phyloP scores from a whole-genome alignment of 2,797 vertebrate species.

The Poeciliopsis paucimaculata region DNA sequence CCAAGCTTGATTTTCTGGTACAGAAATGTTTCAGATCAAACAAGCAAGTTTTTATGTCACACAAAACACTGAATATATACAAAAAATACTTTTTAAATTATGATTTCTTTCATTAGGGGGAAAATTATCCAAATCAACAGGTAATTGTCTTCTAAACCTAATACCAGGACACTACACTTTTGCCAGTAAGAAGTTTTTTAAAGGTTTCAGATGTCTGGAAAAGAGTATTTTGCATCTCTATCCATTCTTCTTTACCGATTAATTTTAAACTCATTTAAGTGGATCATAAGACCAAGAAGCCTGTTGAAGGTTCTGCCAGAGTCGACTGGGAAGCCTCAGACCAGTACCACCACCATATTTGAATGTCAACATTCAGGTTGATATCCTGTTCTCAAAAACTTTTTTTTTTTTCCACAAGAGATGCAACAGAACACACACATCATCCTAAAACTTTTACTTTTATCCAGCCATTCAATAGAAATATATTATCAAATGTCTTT shows the following conservation, averaged over 20 bases:
- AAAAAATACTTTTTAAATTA: not conserved
- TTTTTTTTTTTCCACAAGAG: not conserved
- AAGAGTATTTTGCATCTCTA: not conserved
- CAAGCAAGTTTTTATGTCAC: not conserved
- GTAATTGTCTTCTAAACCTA: not conserved
- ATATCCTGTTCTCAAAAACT: not conserved
- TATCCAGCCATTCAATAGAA: not conserved
- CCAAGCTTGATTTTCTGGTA: not conserved
- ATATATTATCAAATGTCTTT: not conserved
- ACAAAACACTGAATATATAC: not conserved
- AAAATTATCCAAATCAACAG: not conserved
- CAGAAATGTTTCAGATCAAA: not conserved
- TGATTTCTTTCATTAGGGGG: not conserved
- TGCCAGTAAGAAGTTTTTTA: not conserved
- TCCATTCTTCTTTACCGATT: not conserved
- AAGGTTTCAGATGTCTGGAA: not conserved
- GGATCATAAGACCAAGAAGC: not conserved
- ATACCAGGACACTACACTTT: not conserved
- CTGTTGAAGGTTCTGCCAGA: not conserved
- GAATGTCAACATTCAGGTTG: not conserved
- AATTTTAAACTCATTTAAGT: not conserved
- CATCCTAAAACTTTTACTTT: not conserved
- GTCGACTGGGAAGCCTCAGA: not conserved
- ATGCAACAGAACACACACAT: not conserved
- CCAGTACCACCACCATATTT: not conserved